Conservation (phyloP, 2,113 vertebrate species). For the Chroicocephalus ridibundus region DNA sequence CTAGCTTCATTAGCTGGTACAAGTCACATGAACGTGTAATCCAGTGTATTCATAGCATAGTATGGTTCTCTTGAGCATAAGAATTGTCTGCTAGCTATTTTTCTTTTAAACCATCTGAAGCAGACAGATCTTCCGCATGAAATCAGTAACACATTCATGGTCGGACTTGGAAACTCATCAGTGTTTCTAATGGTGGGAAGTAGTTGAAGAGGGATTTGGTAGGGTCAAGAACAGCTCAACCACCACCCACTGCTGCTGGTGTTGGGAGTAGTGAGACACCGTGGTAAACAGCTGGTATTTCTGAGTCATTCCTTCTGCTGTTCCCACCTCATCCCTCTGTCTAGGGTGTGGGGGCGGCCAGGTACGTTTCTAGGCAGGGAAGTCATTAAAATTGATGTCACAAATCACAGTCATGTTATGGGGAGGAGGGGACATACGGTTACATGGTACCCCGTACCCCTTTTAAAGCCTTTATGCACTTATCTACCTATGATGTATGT, state of each 20-base stretch:
- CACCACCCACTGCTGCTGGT: neutral
- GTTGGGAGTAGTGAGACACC: neutral
- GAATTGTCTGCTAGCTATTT: neutral
- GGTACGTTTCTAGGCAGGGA: neutral
- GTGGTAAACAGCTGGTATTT: neutral
- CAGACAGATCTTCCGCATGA: neutral
- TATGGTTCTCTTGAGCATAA: neutral
- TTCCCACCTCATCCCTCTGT: neutral
- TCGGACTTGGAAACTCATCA: neutral
- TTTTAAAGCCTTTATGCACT: neutral
- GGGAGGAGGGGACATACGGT: neutral
- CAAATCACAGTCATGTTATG: neutral
- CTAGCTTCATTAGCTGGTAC: neutral
- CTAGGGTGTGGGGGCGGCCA: neutral
- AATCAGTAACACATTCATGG: neutral
- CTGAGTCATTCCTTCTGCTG: neutral
- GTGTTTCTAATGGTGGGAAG: neutral
- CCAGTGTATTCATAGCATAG: neutral
- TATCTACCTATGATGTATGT: neutral
- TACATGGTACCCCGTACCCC: neutral
- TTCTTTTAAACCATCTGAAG: neutral
- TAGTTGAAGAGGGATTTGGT: neutral
- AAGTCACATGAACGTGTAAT: neutral
- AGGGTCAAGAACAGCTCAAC: neutral
- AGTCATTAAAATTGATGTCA: neutral